Conservation (phyloP, 2,797 vertebrate species). For the Tinamus major region DNA sequence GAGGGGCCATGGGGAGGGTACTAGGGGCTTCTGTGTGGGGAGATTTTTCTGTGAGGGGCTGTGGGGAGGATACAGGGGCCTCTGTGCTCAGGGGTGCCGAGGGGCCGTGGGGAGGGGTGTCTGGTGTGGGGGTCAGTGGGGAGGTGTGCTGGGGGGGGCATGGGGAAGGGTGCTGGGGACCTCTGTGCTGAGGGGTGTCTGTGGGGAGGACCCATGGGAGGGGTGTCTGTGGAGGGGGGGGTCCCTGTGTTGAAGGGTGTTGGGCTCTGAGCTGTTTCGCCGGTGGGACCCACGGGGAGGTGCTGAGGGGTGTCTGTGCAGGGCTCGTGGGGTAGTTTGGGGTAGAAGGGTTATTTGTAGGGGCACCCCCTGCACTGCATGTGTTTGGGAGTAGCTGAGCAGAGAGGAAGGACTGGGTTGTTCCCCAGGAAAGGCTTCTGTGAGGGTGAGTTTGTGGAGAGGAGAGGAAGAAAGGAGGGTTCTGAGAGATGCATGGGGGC, state of each 20-base stretch:
- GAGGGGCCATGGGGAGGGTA: too few relatives aligned
- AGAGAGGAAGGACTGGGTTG: neutral
- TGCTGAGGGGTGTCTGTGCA: neutral
- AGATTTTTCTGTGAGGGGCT: too few relatives aligned
- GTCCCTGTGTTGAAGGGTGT: neutral
- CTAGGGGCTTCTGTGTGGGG: too few relatives aligned
- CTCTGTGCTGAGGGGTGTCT: too few relatives aligned
- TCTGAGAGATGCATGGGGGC: neutral
- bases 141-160: too few relatives aligned
- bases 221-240: neutral
- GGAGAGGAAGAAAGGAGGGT: neutral
- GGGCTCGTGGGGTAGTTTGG: neutral
- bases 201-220: neutral
- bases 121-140: fast-evolving
- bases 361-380: neutral
- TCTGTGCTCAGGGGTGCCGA: too few relatives aligned
- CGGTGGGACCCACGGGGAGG: fast-evolving
- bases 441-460: neutral
- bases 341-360: neutral
- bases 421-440: fast-evolving
- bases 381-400: neutral
- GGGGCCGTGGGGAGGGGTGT: neutral
- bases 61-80: too few relatives aligned
- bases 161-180: neutral
- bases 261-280: neutral